phyloP scores from a whole-genome alignment of 2,113 vertebrate genomes.

The Monopterus albus region DNA sequence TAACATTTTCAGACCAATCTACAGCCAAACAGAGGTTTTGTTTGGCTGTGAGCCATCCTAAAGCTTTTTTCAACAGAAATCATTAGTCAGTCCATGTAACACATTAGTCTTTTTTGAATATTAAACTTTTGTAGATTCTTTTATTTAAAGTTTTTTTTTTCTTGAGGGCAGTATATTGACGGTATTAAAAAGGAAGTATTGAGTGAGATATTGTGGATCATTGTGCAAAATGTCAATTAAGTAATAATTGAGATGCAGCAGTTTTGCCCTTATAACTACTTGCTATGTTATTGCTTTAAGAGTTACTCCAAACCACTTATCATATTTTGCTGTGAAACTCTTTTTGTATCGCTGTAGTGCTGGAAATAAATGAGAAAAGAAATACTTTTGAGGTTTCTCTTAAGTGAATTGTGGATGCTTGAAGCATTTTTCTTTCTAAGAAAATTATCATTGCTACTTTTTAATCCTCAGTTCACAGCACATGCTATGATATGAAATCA shows the following conservation, averaged over 20 bases:
- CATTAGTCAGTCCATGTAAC: constrained; percentile 1
- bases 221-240: not conserved
- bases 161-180: too few species aligned
- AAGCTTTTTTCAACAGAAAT: not conserved
- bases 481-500: constrained; percentile 52
- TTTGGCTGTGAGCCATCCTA: constrained; percentile 34
- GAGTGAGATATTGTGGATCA: not conserved
- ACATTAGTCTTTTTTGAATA: not conserved
- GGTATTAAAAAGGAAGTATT: too few species aligned
- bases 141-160: too few species aligned
- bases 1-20: constrained; percentile 15
- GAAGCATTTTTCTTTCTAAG: constrained; percentile 47
- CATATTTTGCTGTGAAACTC: constrained; percentile 8
- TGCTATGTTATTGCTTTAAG: not conserved
- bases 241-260: not conserved
- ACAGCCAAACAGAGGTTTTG: constrained; percentile 24
- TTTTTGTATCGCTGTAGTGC: constrained; percentile 23
- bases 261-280: constrained; percentile 12
- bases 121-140: too few species aligned
- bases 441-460: constrained; percentile 45
- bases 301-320: constrained; percentile 22
- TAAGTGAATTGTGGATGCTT: constrained; percentile 59
- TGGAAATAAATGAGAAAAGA: constrained; percentile 45
- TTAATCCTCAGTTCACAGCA: constrained; percentile 49
- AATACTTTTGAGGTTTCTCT: constrained; percentile 49